phyloP scores from a whole-genome alignment of 1,140 invertebrate genomes.

The Sycophaga agraensis region DNA sequence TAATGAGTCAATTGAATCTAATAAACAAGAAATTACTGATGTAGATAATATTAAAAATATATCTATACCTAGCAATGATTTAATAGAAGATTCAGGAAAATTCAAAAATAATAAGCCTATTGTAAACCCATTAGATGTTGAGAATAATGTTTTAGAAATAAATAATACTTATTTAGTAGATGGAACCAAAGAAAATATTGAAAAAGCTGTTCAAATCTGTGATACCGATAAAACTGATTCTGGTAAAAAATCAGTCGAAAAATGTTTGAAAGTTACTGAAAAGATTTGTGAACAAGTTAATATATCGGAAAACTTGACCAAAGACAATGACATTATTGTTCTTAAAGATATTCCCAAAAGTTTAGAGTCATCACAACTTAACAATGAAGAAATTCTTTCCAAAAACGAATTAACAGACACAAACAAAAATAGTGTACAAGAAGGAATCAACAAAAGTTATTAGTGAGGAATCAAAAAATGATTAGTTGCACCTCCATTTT shows the following conservation, averaged over 20 bases:
- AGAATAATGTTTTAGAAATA: no score
- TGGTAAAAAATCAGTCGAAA: not conserved
- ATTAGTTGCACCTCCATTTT: not conserved
- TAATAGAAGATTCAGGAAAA: constrained; percentile 26
- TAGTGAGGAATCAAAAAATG: not conserved
- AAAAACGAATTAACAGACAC: not conserved
- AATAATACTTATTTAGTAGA: no score
- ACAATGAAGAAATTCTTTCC: no score
- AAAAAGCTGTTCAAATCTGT: constrained; percentile 9
- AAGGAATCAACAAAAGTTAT: constrained; percentile 1
- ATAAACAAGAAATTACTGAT: constrained; percentile 1
- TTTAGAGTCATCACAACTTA: not conserved
- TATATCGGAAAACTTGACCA: constrained; percentile 1
- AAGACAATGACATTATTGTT: constrained; percentile 11
- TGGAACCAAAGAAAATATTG: constrained; percentile 8
- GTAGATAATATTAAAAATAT: constrained; percentile 6
- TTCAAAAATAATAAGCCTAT: not conserved
- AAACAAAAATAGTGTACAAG: not conserved
- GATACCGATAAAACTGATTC: constrained; percentile 8
- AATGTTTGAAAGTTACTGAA: not conserved
- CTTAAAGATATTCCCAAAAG: not conserved
- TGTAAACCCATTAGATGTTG: no score
- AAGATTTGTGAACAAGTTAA: not conserved
- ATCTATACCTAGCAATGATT: constrained; percentile 15
- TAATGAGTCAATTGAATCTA: not conserved